A percentile compares a stretch with the other conserved stretches of the same genome.
Evolutionary conservation across 2,797 vertebrate genomes (phyloP).

Genomic region (Chaenodraco wilsoni): DNA sequence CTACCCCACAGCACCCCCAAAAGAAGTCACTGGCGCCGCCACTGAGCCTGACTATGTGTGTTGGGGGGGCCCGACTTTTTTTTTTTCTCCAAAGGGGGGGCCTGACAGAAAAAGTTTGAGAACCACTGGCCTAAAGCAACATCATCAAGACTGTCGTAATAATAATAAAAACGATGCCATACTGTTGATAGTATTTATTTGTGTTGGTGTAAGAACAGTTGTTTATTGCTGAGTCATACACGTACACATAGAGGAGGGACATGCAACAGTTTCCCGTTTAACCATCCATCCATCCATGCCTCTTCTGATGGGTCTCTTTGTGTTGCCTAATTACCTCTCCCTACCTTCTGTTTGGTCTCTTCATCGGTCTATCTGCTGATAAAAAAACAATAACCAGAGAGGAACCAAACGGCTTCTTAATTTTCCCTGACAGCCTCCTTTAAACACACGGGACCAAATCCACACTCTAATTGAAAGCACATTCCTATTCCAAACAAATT

Average conservation of each 20-base stretch:
- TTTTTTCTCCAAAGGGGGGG: no score
- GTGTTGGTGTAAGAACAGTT: background rate
- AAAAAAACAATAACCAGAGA: slow-evolving; percentile 94
- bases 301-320: slow-evolving; percentile 79
- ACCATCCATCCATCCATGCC: slow-evolving; percentile 59
- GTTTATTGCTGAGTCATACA: slow-evolving; percentile 36
- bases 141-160: background rate
- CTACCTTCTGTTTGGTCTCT: slow-evolving; percentile 89
- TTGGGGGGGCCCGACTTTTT: no score
- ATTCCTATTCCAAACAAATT: slow-evolving; percentile 99
- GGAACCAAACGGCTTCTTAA: slow-evolving; percentile 96
- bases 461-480: slow-evolving; percentile 99
- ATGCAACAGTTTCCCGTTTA: slow-evolving; percentile 38
- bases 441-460: slow-evolving; percentile 93
- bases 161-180: background rate
- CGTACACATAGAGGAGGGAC: slow-evolving; percentile 9
- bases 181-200: background rate
- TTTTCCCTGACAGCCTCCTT: slow-evolving; percentile 97
- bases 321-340: slow-evolving; percentile 88
- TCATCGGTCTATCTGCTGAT: slow-evolving; percentile 80
- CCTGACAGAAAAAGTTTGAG: no score
- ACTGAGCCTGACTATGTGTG: no score
- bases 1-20: no score
- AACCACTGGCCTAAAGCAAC: background rate
- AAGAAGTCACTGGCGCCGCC: no score